phyloP scores from a whole-genome alignment of 2,797 vertebrate genomes.

The Notolabrus celidotus region DNA sequence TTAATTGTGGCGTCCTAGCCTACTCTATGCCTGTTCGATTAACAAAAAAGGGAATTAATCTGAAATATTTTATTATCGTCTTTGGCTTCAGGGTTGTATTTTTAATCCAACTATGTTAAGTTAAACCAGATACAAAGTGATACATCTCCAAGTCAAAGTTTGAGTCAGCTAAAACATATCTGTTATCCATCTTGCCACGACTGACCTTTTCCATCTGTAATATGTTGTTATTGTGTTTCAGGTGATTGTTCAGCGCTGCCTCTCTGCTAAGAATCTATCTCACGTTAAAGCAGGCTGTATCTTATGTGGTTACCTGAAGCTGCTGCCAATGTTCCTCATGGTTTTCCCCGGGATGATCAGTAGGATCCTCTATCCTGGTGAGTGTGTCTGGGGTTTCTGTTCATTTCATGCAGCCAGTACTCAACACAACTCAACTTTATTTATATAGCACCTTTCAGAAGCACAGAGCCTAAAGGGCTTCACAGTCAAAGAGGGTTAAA shows the following conservation, averaged over 20 bases:
- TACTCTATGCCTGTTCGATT: not conserved
- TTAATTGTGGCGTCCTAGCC: constrained; percentile 15
- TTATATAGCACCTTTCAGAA: too few relatives aligned
- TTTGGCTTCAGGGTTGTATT: not conserved
- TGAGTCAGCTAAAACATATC: not conserved
- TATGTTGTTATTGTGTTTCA: constrained; percentile 55
- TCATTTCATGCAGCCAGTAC: too few relatives aligned
- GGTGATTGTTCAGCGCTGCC: constrained; percentile 97
- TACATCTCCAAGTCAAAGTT: not conserved
- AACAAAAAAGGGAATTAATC: not conserved
- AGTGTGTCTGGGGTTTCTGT: constrained; percentile 10
- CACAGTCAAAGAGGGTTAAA: too few relatives aligned
- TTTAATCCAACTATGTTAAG: constrained; percentile 13
- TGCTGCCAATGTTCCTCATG: constrained; percentile 95
- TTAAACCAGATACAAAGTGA: not conserved
- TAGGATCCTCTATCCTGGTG: constrained; percentile 92
- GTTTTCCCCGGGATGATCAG: constrained; percentile 99
- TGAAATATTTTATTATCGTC: not conserved
- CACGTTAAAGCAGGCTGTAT: constrained; percentile 95
- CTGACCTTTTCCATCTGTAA: not conserved
- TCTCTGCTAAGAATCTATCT: constrained; percentile 94
- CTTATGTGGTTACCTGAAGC: constrained; percentile 94
- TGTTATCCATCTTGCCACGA: not conserved
- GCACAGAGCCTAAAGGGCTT: too few relatives aligned
- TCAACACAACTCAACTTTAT: too few relatives aligned